Base-by-base conservation (phyloP, 2,113 vertebrate genomes). In the Centropus unirufus region DNA sequence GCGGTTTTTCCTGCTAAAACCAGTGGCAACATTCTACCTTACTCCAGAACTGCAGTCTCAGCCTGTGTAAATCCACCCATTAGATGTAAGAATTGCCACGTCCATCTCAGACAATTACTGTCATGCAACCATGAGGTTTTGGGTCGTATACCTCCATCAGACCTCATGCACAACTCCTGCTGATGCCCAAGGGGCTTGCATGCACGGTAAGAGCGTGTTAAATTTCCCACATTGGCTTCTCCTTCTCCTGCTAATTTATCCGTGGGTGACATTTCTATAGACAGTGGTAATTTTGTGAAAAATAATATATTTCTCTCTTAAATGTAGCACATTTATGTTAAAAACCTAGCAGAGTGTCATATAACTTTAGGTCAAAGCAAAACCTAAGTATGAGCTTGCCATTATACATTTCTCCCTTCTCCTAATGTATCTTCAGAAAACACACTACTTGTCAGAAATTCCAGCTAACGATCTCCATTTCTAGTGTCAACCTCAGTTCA, bases 401-500 rank as follows among this genome's bases (percentile, higher is more conserved):
- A n/a, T 51, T 70, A 61, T 64, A 74, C 61, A 39, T 93, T 91
- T 96, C 72, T 87, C 63, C 58, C 64, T 86, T 36, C 16, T 84
- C 68, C 68, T 84, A 83, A 82, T 40, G 58, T 21, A 62, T 44
- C 68, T 86, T 54, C 69, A 83, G 82, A 79, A 87, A 90, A 81
- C 55, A 73, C 39, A 58, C 39, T 1, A 1, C 58, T 64, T 87
- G 74, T 94, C 91, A 95, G 80, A 90, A 77, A 92, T 92, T 92
- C 88, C 78, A 76, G 42, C 79, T 92, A 83, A 93, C 11, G 2
- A 64, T 61, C 80, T 85, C 87, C n/a, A 73, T 89, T 95, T 76
- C 81, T 68, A 69, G 46, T 42, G 52, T 21, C 85, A 96, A 14
- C n/a, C 74, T 75, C 52, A 93, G 42, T 63, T 90, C 89, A 79